Conservation (phyloP, 2,797 vertebrate genomes). For the Chaunax sp. region DNA sequence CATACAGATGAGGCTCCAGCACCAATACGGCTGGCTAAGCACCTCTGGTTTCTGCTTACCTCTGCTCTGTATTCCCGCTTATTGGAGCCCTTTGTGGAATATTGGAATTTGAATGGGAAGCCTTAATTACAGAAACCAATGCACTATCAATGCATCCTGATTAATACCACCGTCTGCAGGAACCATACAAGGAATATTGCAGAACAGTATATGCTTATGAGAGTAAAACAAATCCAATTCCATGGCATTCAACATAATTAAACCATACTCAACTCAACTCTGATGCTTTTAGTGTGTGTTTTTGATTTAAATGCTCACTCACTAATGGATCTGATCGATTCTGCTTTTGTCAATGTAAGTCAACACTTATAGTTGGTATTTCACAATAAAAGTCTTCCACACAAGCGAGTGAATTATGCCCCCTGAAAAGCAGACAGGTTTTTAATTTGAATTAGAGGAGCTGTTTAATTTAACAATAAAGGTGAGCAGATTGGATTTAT, state of each 20-base stretch:
- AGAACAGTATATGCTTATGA: not conserved
- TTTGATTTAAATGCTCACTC: conserved; percentile 6
- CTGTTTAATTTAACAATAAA: no score
- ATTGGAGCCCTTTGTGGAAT: conserved; percentile 55
- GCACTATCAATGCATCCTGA: conserved; percentile 58
- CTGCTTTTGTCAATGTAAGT: not conserved
- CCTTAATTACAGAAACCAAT: conserved; percentile 75
- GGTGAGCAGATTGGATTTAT: no score
- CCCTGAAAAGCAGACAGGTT: not conserved
- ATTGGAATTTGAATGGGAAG: conserved; percentile 73
- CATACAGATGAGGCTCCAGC: conserved; percentile 83
- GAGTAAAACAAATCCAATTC: conserved; percentile 7
- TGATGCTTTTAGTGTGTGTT: not conserved
- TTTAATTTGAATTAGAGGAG: no score
- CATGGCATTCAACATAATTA: conserved; percentile 1
- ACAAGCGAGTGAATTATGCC: no score
- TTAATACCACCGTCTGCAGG: conserved; percentile 59
- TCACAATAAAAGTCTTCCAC: conserved; percentile 8
- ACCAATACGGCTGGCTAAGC: conserved; percentile 85
- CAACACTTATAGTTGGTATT: conserved; percentile 17
- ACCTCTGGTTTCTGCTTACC: conserved; percentile 85
- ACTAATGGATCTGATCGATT: not conserved
- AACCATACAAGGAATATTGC: conserved; percentile 25
- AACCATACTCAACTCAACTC: not conserved
- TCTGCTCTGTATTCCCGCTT: conserved; percentile 64